phyloP scores from a whole-genome alignment of 2,888 invertebrate genomes.

The Acrocera orbiculus region DNA sequence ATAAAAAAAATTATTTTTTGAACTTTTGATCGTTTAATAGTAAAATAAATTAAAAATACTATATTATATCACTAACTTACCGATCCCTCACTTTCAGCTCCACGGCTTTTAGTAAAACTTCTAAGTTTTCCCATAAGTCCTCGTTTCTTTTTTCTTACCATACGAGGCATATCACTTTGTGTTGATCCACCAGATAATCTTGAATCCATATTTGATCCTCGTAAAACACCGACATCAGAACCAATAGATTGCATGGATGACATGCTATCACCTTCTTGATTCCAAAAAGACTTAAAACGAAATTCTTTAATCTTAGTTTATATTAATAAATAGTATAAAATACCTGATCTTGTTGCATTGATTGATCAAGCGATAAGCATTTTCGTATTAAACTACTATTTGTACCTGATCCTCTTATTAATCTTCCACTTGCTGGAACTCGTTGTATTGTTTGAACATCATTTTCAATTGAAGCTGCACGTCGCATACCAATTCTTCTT shows the following conservation, averaged over 20 bases:
- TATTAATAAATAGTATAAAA: background rate
- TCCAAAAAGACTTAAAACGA: slow-evolving; percentile 54
- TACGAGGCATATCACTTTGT: slow-evolving; percentile 57
- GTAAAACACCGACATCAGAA: slow-evolving; percentile 44
- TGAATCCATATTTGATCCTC: slow-evolving; percentile 66
- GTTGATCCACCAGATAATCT: slow-evolving; percentile 70
- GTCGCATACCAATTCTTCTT: slow-evolving; percentile 27
- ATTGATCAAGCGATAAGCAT: slow-evolving; percentile 53
- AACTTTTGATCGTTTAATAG: too few relatives aligned
- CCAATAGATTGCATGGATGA: slow-evolving; percentile 68
- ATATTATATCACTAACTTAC: too few relatives aligned
- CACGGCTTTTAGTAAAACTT: slow-evolving; percentile 64
- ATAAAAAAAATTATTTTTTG: too few relatives aligned
- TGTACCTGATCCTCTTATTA: slow-evolving; percentile 22
- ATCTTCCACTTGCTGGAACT: slow-evolving; percentile 20
- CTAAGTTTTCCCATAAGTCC: slow-evolving; percentile 69
- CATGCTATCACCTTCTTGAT: slow-evolving; percentile 63
- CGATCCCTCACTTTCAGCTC: slow-evolving; percentile 31
- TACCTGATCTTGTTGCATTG: slow-evolving; percentile 33
- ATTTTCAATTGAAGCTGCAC: slow-evolving; percentile 46
- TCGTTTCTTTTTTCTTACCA: slow-evolving; percentile 57
- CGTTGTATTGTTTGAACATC: slow-evolving; percentile 32
- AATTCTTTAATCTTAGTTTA: slow-evolving; percentile 1
- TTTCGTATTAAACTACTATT: slow-evolving; percentile 46
- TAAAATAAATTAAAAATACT: too few relatives aligned